Evolutionary conservation across 2,113 vertebrate genomes (phyloP).

Genomic region (Takifugu bimaculatus): DNA sequence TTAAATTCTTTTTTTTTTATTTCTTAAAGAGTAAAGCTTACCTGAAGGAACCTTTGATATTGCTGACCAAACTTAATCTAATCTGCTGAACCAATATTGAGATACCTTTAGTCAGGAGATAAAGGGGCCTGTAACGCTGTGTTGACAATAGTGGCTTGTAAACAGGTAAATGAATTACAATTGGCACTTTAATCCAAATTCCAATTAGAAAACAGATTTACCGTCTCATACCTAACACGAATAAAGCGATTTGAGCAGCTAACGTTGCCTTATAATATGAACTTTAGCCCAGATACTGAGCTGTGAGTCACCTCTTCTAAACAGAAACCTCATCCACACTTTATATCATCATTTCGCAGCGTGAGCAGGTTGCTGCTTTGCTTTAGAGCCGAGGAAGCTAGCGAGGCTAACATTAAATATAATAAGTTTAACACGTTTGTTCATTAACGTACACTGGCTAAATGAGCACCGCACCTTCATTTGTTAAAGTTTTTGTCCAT

Average conservation of each 20-base stretch:
- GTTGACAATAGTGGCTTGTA: too few species aligned
- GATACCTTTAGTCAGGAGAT: too few species aligned
- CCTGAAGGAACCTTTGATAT: neutral
- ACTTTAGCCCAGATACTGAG: conserved; percentile 36
- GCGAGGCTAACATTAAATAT: neutral
- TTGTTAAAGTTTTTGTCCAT: neutral
- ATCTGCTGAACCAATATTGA: too few species aligned
- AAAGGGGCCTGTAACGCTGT: too few species aligned
- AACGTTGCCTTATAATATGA: conserved; percentile 7
- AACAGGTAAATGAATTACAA: too few species aligned
- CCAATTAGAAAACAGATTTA: too few species aligned
- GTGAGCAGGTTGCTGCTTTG: neutral
- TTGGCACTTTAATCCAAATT: too few species aligned
- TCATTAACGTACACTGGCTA: neutral
- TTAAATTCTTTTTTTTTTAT: neutral
- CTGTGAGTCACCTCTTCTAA: neutral
- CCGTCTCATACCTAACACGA: too few species aligned
- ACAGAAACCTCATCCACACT: neutral
- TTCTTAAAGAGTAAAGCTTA: neutral
- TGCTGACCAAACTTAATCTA: neutral
- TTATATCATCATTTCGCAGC: neutral
- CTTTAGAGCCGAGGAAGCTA: neutral
- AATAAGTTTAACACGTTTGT: too few species aligned
- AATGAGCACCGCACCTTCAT: neutral
- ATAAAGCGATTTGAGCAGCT: neutral